Base-by-base conservation (phyloP, 1,140 invertebrate genomes). In the Agraylea sexmaculata region DNA sequence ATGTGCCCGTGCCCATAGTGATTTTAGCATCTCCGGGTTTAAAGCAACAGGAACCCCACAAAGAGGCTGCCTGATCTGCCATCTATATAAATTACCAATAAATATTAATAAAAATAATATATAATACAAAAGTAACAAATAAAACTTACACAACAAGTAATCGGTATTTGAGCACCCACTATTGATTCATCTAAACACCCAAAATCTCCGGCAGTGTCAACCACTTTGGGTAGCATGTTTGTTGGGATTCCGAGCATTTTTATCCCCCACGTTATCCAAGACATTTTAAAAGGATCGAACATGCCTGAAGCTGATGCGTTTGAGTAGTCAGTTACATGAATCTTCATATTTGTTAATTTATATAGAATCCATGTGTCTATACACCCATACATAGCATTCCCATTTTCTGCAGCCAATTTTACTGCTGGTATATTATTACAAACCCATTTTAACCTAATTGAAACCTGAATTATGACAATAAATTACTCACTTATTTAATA, bases 1-100 rank as follows among this genome's bases (percentile, higher is more conserved):
- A 97, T 1, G 83, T 86, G 0, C 94, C 92, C 0, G 92, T 97
- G 1, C 94, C 94, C 65, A 98, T 72, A 0, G 93, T 96, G 12
- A 93, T 62, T 57, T 96, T 97, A 0, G 93, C 69, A 55, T 90
- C 82, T 11, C 88, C 87, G 2, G 68, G 60, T 1, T 75, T 57
- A 55, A 86, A 90, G 54, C 87, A 92, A 45, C 85, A 83, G 1
- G 85, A 83, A 11, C 91, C 93, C 73, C 90, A 94, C 64, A 93
- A 77, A 1, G 93, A 87, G 0, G 88, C 85, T 29, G 89, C 74
- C 61, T 86, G 82, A 59, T 86, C 83, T 8, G 80, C 80, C 58
- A 85, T 74, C 66, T 77, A 50, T 27, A 62, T 50, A 35, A 35
- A 32, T 32, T 32, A 7, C 11, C 6, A 8, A 32, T 6, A 32